phyloP scores from a whole-genome alignment of 2,797 vertebrate species.

The Gallinago stenura region DNA sequence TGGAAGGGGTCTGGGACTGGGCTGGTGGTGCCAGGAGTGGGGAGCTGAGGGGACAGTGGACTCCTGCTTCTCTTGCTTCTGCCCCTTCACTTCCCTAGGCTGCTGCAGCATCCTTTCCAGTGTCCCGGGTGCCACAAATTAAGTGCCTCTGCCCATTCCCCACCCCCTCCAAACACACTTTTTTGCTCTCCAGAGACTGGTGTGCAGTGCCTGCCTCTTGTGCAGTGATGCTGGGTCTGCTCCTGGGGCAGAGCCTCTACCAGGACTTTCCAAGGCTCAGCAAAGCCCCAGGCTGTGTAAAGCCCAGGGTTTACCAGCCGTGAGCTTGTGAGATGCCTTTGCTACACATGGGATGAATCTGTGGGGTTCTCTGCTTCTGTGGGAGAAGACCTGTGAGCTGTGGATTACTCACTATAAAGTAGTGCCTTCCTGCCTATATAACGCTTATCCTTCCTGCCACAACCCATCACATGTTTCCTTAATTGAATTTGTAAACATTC shows the following conservation, averaged over 20 bases:
- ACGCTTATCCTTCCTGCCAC: not conserved
- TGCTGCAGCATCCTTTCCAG: not conserved
- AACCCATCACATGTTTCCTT: not conserved
- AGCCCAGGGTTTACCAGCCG: not conserved
- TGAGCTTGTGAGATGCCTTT: not conserved
- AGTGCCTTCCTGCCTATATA: not conserved
- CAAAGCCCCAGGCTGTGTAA: not conserved
- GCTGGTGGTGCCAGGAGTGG: not conserved
- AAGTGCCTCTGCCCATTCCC: not conserved
- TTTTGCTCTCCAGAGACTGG: not conserved
- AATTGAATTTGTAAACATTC: not conserved
- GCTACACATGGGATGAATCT: too few species aligned
- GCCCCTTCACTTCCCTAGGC: not conserved
- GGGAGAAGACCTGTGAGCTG: not conserved
- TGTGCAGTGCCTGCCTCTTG: not conserved
- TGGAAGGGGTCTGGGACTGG: too few species aligned
- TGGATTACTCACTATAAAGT: not conserved
- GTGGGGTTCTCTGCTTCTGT: not conserved
- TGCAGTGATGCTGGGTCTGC: accelerated
- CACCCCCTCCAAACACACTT: accelerated
- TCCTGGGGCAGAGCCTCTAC: accelerated
- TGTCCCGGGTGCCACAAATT: not conserved
- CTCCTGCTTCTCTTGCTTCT: not conserved
- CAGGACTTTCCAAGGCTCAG: not conserved
- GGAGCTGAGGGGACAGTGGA: accelerated